phyloP scores from a whole-genome alignment of 2,888 invertebrate species.

The Acleris emargana region DNA sequence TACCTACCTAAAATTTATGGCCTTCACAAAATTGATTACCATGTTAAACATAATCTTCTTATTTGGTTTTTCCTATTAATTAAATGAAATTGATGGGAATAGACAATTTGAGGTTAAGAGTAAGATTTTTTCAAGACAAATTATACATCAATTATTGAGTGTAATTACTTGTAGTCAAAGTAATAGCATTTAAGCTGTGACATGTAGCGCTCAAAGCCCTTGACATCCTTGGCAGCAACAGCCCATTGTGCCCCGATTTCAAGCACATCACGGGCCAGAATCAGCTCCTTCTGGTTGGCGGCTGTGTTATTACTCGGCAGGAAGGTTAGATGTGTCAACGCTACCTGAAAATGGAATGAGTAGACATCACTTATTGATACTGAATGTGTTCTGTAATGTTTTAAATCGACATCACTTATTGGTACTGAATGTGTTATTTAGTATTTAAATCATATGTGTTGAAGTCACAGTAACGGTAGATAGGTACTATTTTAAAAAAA shows the following conservation, averaged over 20 bases:
- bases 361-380: too few species aligned
- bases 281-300: conserved; percentile 90
- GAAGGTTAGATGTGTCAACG: conserved; percentile 91
- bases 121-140: too few species aligned
- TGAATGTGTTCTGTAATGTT: too few species aligned
- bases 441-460: too few species aligned
- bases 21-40: too few species aligned
- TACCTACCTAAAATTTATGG: too few species aligned
- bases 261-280: conserved; percentile 94
- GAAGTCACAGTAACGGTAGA: background rate
- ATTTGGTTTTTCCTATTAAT: too few species aligned
- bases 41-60: too few species aligned
- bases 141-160: background rate
- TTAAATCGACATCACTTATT: too few species aligned
- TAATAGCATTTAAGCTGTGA: conserved; percentile 99
- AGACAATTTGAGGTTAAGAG: too few species aligned
- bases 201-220: conserved; percentile 98
- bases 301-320: conserved; percentile 92
- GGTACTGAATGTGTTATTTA: too few species aligned
- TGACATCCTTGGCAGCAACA: conserved; percentile 95
- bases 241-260: conserved; percentile 99
- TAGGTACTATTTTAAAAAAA: conserved; percentile 1
- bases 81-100: too few species aligned
- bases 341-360: conserved; percentile 84
- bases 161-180: conserved; percentile 92